A percentile compares a stretch with the other conserved stretches of the same genome.
These are phyloP conservation scores for Drosophila stalkeri DNA, from an alignment of 2,888 invertebrate species.

Conservation along the genomic window DNA sequence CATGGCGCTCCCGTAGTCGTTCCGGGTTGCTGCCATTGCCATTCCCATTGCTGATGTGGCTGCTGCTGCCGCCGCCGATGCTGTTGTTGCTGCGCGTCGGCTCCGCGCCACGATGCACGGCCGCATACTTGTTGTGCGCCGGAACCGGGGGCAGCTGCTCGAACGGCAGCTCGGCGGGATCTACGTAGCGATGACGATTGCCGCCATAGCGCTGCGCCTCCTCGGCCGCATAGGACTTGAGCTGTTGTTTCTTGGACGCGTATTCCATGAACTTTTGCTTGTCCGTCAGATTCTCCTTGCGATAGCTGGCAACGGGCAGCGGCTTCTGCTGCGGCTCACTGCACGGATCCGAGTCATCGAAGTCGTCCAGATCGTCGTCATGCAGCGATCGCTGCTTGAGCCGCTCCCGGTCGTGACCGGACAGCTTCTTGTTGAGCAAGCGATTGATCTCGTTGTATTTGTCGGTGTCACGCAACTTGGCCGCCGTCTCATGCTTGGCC, in stretches of 20 bases:
- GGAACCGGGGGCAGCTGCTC: constrained; percentile 61
- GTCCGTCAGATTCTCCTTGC: constrained; percentile 84
- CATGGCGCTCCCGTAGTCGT: constrained; percentile 52
- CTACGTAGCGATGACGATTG: constrained; percentile 83
- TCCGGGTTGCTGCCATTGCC: constrained; percentile 36
- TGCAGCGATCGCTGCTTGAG: constrained; percentile 62
- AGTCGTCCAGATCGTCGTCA: constrained; percentile 72
- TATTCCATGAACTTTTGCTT: constrained; percentile 85
- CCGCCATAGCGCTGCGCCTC: constrained; percentile 82
- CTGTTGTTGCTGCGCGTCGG: constrained; percentile 23
- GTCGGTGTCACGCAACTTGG: constrained; percentile 79
- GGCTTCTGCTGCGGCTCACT: constrained; percentile 57
- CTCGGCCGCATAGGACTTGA: constrained; percentile 76
- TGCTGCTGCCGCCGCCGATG: constrained; percentile 12
- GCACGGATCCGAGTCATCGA: constrained; percentile 80
- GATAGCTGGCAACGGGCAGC: constrained; percentile 59
- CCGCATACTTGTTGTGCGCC: constrained; percentile 75
- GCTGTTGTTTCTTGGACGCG: constrained; percentile 76
- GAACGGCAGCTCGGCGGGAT: constrained; percentile 82
- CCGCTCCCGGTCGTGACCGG: constrained; percentile 53
- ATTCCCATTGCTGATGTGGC: background rate
- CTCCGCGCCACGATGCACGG: constrained; percentile 69
- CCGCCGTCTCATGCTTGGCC: constrained; percentile 36
- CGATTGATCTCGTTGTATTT: constrained; percentile 83
- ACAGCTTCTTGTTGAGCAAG: constrained; percentile 82